Percentiles rank a stretch among this genome's conserved stretches.
Conservation (phyloP, 2,113 vertebrate genomes). For the Laticauda laticaudata region DNA sequence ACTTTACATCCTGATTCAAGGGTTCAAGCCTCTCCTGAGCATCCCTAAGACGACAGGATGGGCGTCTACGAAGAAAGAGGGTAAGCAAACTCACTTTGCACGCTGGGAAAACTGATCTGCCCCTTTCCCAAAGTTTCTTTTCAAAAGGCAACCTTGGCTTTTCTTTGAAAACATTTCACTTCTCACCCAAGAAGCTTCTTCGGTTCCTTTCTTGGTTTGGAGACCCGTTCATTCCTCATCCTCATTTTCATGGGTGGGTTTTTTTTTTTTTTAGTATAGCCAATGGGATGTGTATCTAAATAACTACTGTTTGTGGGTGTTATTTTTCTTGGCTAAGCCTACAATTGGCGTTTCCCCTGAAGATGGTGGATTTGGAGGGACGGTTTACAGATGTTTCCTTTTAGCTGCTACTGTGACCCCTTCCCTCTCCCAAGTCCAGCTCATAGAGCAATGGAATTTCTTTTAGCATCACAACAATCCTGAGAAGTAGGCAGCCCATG, state of each 20-base stretch:
- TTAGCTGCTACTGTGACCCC: neutral
- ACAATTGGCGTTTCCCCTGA: neutral
- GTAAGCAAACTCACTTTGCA: neutral
- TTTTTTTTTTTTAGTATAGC: neutral
- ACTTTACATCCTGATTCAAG: neutral
- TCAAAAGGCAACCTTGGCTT: neutral
- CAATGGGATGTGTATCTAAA: neutral
- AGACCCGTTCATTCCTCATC: neutral
- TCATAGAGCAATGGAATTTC: neutral
- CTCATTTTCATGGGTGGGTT: neutral
- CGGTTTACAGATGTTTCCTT: neutral
- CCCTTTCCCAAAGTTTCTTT: neutral
- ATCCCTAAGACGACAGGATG: neutral
- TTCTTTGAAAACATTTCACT: neutral
- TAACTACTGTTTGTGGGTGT: neutral
- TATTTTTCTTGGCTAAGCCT: neutral
- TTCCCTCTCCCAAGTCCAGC: neutral
- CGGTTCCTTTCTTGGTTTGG: neutral
- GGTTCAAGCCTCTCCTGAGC: neutral
- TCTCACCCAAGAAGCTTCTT: no score
- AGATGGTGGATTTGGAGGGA: neutral
- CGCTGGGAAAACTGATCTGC: neutral
- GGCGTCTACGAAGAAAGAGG: constrained; percentile 16
- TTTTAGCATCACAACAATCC: neutral
- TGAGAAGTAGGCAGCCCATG: neutral